Evolutionary conservation across 1,140 invertebrate genomes (phyloP), one percentile per base, ranked within the genome.

Genomic region (Eulimnadia texana): DNA sequence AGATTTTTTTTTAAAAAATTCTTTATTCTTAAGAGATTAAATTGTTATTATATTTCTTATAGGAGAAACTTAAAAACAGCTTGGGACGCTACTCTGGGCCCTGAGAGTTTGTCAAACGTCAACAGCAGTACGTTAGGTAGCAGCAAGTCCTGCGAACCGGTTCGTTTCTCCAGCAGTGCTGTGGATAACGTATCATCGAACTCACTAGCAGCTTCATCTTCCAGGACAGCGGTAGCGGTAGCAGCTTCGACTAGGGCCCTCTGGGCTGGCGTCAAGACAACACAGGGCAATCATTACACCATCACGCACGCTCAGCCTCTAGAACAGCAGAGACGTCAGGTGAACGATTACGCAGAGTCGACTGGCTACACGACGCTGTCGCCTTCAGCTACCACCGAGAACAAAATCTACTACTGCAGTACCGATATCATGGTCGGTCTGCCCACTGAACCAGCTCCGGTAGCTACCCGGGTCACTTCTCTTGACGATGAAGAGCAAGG

Each of bases 181-280:
- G 16, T 9, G 6, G 33, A 42, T 42, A 42, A 42, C 33, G 16
- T 42, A 6, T 42, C 33, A 42, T 42, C 33, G 6, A 42, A 16
- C 33, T 42, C 33, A 16, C 6, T 42, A 42, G 16, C 55, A 57
- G 55, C 28, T 20, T 29, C 55, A 28, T 20, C 27, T 16, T 42
- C 33, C 24, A 16, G 24, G 29, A 29, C 55, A 33, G 20, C 55
- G 11, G n/a, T 27, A 33, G 27, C 55, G 20, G 27, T 33, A 29
- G 27, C 55, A 57, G 27, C 55, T 53, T 61, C 33, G 55, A 57
- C 60, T 28, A 23, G 60, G 16, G 60, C 60, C 53, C 23, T 61
- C 28, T 61, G 60, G 60, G 60, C 60, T 29, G 60, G 51, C 22
- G 60, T 61, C n/a, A 61, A 61, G 33, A 61, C 60, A 16, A 20